Base-by-base conservation (phyloP, 2,888 invertebrate species). In the Meganola albula region DNA sequence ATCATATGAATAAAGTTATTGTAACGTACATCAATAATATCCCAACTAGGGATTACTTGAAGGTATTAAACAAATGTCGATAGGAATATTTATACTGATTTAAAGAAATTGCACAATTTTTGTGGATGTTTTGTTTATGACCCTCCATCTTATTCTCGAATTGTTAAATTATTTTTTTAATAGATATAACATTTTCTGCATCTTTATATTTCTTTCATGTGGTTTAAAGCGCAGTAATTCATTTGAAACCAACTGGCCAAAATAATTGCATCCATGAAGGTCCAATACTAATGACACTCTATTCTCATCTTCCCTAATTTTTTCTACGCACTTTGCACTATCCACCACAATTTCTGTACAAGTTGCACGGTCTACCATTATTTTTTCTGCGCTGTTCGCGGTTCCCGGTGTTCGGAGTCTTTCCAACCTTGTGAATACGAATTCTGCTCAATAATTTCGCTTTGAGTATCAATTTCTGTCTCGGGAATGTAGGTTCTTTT, bases 401-500 rank as follows among this genome's bases (percentile, higher is more conserved):
- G 36, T 39, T 43, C 39, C 39, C 31, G 37, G 36, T 37, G 25
- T 34, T 43, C 43, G 31, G 31, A 34, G 34, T 37, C 32, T 39
- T 44, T 30, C 37, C 34, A 37, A 32, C 31, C 20, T 43, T 40
- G 39, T 31, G 40, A 39, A n/a, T n/a, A n/a, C n/a, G n/a, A n/a
- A 40, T 37, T 40, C 31, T 37, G 27, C 25, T 33, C 37, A 27
- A 37, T 35, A 24, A 30, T 24, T 24, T 46, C 42, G 33, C 45
- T 40, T 40, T 46, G 42, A 40, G 40, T 46, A 37, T 42, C 42
- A 37, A 22, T 32, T 42, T 46, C 39, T 46, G 42, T 35, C 27
- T 46, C 40, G 27, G 42, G 40, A 37, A 46, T 42, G 29, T 46
- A 46, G 28, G 40, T 43, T 37, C 34, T 44, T 40, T 44, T 44